Evolutionary conservation across 1,140 invertebrate species (phyloP), one percentile per base, ranked within the genome.

Genomic region (Pseudobourletiella spinata): DNA sequence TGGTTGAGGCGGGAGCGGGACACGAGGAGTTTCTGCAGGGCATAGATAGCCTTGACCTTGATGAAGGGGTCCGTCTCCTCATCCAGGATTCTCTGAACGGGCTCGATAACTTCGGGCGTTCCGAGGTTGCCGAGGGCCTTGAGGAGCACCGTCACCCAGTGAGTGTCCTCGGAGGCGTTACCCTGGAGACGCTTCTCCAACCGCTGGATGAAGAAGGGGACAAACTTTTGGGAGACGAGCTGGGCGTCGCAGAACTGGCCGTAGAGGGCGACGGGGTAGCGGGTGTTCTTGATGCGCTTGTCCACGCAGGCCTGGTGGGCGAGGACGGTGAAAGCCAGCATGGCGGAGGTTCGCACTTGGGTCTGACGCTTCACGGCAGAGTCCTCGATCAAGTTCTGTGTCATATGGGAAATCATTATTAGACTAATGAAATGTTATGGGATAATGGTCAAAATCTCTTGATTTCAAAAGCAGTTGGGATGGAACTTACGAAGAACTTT

Each of bases 301-400:
- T 70, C 70, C 39, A 70, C 46, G 42, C 71, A 72, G 44, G 71
- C 68, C 61, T 71, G 51, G 64, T 70, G 39, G 29, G 69, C 30
- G 16, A 72, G 25, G 32, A 46, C 63, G 15, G 59, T 39, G 46
- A 69, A 59, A 43, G 71, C 32, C 15, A 72, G 61, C 22, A 64
- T 50, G n/a, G 61, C 63, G 39, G 68, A 68, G 30, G 62, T 61
- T 22, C 65, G 63, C 44, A 67, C 24, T 61, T 70, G 67, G n/a
- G 55, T n/a, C 32, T 65, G 50, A 14, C 54, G 52, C 14, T 64
- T 29, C 1, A 67, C 64, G 1, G 29, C 35, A 22, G 55, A 28
- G 25, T 43, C 35, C 26, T 65, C 28, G 30, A 69, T n/a, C 28
- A 71, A 51, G 48, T 66, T 54, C 70, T 71, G 42, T 42, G n/a